Percentiles rank a stretch among this genome's conserved stretches.
phyloP scores from a whole-genome alignment of 2,888 invertebrate genomes.

The Bombylius discolor region DNA sequence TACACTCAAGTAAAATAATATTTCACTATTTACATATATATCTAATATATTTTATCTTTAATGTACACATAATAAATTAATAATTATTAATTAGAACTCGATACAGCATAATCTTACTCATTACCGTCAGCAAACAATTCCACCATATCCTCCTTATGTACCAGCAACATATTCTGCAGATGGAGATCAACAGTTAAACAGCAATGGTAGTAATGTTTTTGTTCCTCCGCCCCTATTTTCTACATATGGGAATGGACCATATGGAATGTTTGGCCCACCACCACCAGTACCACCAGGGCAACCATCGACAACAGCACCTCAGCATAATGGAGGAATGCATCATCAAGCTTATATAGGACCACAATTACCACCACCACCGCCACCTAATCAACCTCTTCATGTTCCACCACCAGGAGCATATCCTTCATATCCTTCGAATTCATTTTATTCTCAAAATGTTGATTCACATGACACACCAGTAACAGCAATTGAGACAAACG shows the following conservation, averaged over 20 bases:
- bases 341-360: conserved; percentile 9
- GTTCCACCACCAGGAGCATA: conserved; percentile 6
- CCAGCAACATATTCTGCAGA: conserved; percentile 3
- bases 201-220: background rate
- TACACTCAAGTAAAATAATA: too few relatives aligned
- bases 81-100: background rate
- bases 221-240: conserved; percentile 11
- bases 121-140: background rate
- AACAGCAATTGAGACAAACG: background rate
- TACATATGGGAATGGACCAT: conserved; percentile 17
- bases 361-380: conserved; percentile 7
- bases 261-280: conserved; percentile 20
- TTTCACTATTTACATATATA: too few relatives aligned
- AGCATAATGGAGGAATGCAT: background rate
- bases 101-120: background rate
- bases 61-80: background rate
- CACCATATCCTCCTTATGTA: conserved; percentile 1
- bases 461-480: conserved; percentile 2
- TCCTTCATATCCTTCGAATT: conserved; percentile 10
- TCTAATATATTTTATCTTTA: background rate
- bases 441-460: conserved; percentile 8
- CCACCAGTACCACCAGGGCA: conserved; percentile 13
- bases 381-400: conserved; percentile 3
- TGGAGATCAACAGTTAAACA: conserved; percentile 1
- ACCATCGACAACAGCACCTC: conserved; percentile 11